Evolutionary conservation across 2,888 invertebrate genomes (phyloP), one percentile per base, ranked within the genome.

Genomic region (Athalia circularis): DNA sequence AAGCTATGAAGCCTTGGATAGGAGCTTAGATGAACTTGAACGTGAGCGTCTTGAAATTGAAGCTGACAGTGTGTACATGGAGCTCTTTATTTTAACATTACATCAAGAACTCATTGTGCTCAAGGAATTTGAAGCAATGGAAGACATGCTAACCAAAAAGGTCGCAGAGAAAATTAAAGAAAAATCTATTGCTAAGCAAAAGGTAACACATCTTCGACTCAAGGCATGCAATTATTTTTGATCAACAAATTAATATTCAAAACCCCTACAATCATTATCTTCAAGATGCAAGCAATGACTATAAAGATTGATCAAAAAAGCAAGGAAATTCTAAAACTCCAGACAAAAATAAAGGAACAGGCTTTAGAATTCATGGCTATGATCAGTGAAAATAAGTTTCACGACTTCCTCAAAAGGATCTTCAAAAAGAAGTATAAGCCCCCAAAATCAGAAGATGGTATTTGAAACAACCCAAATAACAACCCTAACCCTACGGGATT

Each of bases 341-440:
- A 91, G 47, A 91, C 92, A 4, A 91, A 92, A 79, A 92, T 93
- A 13, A 89, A 88, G 65, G 89, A 90, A 3, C 87, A 93, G 9
- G 92, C 93, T 70, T 85, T 90, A 0, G 92, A 92, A 74, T 96
- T 95, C 85, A 91, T 92, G 77, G 91, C 89, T 48, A 91, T 92
- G 6, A 92, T 94, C 0, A 92, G 92, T 62, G 94, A 95, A 77
- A 95, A 95, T 86, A 96, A 95, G 87, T 97, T 95, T 88, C 93
- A 93, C 5, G 94, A 95, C 84, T 97, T 96, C 86, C 89, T 98
- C 62, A 92, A 93, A 29, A 94, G 94, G 85, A 96, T 98, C 77
- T 97, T 95, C 86, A 95, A 94, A 86, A 97, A 96, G 87, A 96
- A 95, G 86, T 96, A 94, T 85, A 95, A 95, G 80, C 93, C 94